Conservation (phyloP, 2,113 vertebrate genomes). For the Todiramphus saurophagus region DNA sequence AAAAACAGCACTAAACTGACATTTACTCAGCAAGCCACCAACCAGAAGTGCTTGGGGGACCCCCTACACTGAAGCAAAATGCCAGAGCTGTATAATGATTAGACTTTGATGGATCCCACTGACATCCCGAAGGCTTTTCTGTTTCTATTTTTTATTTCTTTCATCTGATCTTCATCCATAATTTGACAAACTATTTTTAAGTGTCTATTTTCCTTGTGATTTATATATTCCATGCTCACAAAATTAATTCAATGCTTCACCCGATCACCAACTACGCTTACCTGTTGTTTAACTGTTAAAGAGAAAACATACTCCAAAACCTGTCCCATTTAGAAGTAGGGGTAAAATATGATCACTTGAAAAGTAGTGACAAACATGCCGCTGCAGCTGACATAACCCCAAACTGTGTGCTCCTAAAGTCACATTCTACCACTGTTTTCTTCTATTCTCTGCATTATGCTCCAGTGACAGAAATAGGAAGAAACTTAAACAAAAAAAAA, state of each 20-base stretch:
- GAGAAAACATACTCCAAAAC: neutral
- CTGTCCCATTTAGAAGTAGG: fast-evolving
- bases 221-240: slow-evolving; percentile 3
- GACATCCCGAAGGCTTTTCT: slow-evolving; percentile 46
- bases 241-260: neutral
- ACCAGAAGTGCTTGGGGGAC: slow-evolving; percentile 49
- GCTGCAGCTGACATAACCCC: neutral
- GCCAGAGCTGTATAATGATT: slow-evolving; percentile 59
- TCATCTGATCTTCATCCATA: slow-evolving; percentile 47
- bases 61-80: slow-evolving; percentile 59
- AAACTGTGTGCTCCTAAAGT: neutral
- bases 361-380: neutral
- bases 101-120: slow-evolving; percentile 58
- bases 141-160: slow-evolving; percentile 58
- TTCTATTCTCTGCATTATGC: neutral
- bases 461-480: neutral
- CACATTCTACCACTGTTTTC: neutral
- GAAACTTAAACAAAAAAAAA: neutral
- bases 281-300: neutral
- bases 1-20: slow-evolving; percentile 67
- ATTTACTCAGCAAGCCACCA: slow-evolving; percentile 70
- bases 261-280: neutral
- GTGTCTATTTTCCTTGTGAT: slow-evolving; percentile 45
- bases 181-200: slow-evolving; percentile 51
- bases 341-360: neutral